These are phyloP conservation scores for Myotis yumanensis DNA, from an alignment of 2,113 vertebrate genomes.

Conservation along the genomic window DNA sequence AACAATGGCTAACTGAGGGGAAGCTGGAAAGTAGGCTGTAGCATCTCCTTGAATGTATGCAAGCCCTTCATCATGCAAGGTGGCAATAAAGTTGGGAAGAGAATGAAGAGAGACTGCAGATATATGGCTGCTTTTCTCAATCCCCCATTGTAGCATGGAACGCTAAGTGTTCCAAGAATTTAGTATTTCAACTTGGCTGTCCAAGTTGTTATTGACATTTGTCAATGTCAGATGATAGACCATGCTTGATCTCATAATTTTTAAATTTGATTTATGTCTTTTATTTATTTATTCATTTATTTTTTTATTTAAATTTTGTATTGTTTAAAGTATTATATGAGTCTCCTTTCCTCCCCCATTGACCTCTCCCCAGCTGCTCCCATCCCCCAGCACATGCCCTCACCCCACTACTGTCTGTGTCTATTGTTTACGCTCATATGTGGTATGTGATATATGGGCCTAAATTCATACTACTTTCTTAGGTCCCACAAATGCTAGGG, in stretches of 20 bases:
- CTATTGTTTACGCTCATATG: too few species aligned
- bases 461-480: background rate
- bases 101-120: background rate
- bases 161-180: background rate
- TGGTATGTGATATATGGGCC: background rate
- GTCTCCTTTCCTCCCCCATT: too few species aligned
- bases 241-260: background rate
- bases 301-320: too few species aligned
- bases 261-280: background rate
- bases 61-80: background rate
- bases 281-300: background rate
- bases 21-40: background rate
- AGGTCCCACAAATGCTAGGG: background rate
- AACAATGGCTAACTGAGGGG: background rate
- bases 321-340: too few species aligned
- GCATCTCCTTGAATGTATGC: background rate
- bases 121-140: background rate
- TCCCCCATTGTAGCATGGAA: background rate
- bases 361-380: too few species aligned
- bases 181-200: background rate
- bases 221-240: background rate
- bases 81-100: background rate
- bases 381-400: too few species aligned
- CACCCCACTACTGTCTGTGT: too few species aligned
- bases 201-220: background rate